Conservation (phyloP, 2,888 invertebrate genomes). For the Apoda limacodes region DNA sequence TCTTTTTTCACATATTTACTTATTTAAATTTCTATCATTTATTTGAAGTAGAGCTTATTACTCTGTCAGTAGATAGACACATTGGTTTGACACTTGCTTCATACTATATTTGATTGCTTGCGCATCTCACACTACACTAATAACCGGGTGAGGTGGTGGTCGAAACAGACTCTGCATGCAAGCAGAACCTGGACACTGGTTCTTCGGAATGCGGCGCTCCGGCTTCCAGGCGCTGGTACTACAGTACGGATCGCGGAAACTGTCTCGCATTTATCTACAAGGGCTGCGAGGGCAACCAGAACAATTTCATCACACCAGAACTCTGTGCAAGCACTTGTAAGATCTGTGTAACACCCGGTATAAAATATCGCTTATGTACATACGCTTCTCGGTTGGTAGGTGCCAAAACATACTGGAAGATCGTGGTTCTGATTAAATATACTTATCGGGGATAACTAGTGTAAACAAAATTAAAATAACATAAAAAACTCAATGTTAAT, state of each 20-base stretch:
- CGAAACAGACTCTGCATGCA: constrained; percentile 42
- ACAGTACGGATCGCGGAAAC: constrained; percentile 73
- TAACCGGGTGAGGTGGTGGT: constrained; percentile 15
- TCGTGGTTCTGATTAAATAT: no score
- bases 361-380: constrained; percentile 8
- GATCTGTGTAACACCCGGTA: constrained; percentile 12
- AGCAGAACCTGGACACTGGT: constrained; percentile 35
- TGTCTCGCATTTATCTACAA: constrained; percentile 86
- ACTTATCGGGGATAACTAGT: no score
- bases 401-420: background rate
- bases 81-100: no score
- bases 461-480: no score
- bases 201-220: constrained; percentile 27
- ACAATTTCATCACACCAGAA: constrained; percentile 82
- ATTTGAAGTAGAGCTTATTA: no score
- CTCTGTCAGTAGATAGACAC: no score
- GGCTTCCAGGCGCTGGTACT: constrained; percentile 79
- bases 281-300: constrained; percentile 90
- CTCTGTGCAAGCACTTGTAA: constrained; percentile 68
- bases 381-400: no score
- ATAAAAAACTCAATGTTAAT: no score
- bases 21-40: background rate
- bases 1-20: background rate
- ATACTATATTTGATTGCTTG: no score
- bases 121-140: background rate